Percentiles rank a stretch among this genome's conserved stretches.
These are phyloP conservation scores for Tapirus terrestris DNA, from an alignment of 2,113 vertebrate species.

Conservation along the genomic window DNA sequence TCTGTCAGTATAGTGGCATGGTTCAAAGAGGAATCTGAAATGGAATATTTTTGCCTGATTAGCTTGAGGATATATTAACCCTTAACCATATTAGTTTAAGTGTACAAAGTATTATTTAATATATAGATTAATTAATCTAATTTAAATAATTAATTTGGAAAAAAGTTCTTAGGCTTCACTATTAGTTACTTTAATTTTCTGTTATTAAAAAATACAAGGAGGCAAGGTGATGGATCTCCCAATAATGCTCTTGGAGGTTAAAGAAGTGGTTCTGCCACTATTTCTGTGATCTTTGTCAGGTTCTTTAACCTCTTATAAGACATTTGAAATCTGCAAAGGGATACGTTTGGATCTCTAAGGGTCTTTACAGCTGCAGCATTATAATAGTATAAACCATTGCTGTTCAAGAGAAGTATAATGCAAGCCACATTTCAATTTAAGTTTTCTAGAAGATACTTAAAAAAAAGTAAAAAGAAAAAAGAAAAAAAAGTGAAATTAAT, in stretches of 20 bases:
- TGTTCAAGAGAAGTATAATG: background rate
- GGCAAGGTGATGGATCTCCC: background rate
- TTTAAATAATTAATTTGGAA: background rate
- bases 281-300: background rate
- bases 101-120: background rate
- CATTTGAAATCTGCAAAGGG: background rate
- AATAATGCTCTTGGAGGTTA: background rate
- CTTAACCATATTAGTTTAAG: background rate
- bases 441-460: conserved; percentile 4
- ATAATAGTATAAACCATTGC: background rate
- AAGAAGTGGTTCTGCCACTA: background rate
- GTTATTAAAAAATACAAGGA: background rate
- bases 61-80: background rate
- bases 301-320: background rate
- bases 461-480: background rate
- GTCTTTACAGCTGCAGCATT: background rate
- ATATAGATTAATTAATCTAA: background rate
- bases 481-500: background rate
- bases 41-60: background rate
- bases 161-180: background rate
- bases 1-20: background rate
- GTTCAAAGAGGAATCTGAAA: background rate
- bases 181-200: background rate
- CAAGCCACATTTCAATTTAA: background rate
- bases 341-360: background rate